Evolutionary conservation across 2,113 vertebrate species (phyloP).

Genomic region (Eonycteris spelaea): DNA sequence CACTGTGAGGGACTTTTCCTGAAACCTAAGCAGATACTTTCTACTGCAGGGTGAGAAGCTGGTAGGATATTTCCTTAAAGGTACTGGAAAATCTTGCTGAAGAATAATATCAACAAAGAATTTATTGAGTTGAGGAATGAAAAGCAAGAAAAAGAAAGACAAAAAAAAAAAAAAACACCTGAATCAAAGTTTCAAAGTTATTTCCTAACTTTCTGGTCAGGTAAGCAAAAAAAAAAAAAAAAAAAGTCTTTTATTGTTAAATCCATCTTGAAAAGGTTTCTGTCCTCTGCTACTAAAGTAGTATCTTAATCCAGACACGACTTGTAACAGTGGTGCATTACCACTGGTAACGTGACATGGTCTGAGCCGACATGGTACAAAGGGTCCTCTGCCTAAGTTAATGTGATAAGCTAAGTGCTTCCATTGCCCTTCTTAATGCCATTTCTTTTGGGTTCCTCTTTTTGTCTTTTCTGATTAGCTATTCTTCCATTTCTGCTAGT

Average conservation of each 20-base stretch:
- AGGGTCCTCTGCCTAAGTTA: neutral
- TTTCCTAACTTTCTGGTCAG: neutral
- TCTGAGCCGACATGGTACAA: neutral
- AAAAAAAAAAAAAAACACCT: neutral
- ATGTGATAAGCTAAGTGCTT: neutral
- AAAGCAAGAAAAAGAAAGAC: neutral
- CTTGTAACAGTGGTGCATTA: neutral
- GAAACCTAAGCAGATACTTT: neutral
- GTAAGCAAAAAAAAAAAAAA: neutral
- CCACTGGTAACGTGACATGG: neutral
- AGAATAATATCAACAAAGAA: neutral
- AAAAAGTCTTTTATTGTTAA: neutral
- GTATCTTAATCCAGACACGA: neutral
- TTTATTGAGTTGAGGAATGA: neutral
- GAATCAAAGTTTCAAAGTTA: neutral
- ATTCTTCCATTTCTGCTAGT: neutral
- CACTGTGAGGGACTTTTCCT: neutral
- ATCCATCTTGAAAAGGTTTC: neutral
- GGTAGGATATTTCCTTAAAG: neutral
- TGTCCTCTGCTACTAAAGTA: neutral
- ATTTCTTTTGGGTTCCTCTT: neutral
- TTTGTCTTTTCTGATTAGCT: neutral
- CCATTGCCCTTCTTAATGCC: neutral
- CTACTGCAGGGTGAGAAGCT: neutral
- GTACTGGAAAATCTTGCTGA: neutral